Conservation (phyloP, 2,113 vertebrate species). For the Chroicocephalus ridibundus region DNA sequence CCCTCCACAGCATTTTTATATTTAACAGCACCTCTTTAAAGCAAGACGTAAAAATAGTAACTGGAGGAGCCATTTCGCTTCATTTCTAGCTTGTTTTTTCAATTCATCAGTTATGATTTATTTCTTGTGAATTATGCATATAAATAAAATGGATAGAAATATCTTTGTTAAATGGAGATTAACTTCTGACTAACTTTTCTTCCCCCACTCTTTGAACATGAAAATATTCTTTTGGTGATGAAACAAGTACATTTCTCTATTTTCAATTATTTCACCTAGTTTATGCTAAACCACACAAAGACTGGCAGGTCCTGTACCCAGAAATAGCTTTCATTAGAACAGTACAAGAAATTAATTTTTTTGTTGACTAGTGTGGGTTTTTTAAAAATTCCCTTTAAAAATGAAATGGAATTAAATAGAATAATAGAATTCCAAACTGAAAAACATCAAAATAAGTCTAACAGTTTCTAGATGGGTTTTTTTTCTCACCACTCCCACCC, state of each 20-base stretch:
- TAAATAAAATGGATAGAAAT: background rate
- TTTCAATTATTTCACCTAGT: background rate
- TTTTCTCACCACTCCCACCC: background rate
- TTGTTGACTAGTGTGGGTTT: background rate
- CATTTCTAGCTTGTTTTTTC: background rate
- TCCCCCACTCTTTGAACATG: background rate
- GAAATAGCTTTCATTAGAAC: background rate
- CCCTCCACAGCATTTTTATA: background rate
- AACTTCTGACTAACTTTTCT: background rate
- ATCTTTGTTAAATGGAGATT: background rate
- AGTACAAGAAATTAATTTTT: background rate
- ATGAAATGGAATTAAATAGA: background rate
- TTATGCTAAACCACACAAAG: background rate
- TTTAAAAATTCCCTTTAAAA: background rate
- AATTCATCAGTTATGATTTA: background rate
- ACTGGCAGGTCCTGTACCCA: background rate
- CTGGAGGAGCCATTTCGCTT: rapidly evolving
- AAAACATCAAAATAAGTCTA: background rate
- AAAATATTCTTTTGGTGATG: background rate
- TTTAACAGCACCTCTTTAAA: background rate
- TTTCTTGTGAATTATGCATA: background rate
- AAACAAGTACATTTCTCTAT: background rate
- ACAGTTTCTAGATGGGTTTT: background rate
- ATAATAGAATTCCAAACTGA: background rate
- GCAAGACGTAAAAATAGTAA: background rate